Conservation (phyloP, 37 sponge, comb jelly and placozoan species). For the Theonella swinhoei region DNA sequence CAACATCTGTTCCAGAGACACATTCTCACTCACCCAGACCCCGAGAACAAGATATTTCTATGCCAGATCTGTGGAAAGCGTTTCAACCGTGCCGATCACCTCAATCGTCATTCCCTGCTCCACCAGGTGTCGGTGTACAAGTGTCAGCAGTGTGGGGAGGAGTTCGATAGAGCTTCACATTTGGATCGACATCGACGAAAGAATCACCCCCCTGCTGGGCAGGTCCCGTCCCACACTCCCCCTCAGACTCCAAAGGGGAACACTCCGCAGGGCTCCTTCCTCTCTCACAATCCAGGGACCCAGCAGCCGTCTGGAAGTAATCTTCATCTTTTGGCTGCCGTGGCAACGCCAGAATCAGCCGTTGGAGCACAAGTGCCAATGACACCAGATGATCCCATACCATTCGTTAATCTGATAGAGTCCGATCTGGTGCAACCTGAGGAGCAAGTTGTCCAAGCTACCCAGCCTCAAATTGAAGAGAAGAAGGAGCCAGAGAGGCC, state of each 20-base stretch:
- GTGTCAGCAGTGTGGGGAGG: slow-evolving; percentile 78
- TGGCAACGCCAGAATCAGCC: slow-evolving; percentile 67
- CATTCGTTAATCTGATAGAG: not conserved
- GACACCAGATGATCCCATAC: not conserved
- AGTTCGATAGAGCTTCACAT: slow-evolving; percentile 75
- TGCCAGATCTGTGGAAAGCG: slow-evolving; percentile 84
- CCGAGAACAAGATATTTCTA: slow-evolving; percentile 73
- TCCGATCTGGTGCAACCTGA: not conserved
- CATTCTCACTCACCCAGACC: slow-evolving; percentile 76
- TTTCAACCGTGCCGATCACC: slow-evolving; percentile 77
- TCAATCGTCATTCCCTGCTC: slow-evolving; percentile 69
- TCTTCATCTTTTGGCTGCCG: slow-evolving; percentile 74
- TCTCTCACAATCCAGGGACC: not conserved
- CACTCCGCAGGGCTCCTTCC: slow-evolving; percentile 1
- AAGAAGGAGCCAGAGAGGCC: slow-evolving; percentile 52
- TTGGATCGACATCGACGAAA: slow-evolving; percentile 72
- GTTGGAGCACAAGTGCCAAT: not conserved
- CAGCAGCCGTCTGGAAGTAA: slow-evolving; percentile 25
- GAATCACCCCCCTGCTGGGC: slow-evolving; percentile 62
- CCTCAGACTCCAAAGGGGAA: slow-evolving; percentile 41
- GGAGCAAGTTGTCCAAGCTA: not conserved
- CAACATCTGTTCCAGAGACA: slow-evolving; percentile 73
- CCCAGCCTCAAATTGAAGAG: not conserved
- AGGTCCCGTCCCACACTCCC: slow-evolving; percentile 47
- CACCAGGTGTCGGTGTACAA: slow-evolving; percentile 55